Evolutionary conservation across 2,888 invertebrate genomes (phyloP), one percentile per base, ranked within the genome.

Genomic region (Drosophila buzzatii): DNA sequence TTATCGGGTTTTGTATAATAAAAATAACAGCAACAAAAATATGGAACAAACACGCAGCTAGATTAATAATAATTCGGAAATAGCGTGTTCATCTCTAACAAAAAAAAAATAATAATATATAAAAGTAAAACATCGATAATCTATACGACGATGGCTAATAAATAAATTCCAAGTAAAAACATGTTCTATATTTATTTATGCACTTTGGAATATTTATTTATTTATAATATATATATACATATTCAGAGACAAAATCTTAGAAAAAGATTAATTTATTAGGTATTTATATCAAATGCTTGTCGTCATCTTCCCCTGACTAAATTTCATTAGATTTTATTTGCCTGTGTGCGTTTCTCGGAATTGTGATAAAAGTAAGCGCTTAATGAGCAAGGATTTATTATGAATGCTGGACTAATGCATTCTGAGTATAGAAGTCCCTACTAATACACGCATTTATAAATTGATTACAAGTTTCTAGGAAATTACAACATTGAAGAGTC

Each of bases 41-140:
- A 23, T 9, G 20, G n/a, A 35, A 23, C 4, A 53, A 37, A 51
- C 51, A 39, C 59, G 60, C 18, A 27, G 51, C 27, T 18, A n/a
- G 20, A 60, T 51, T 60, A 39, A 16, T 39, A 39, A 52, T 52
- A 39, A 60, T 39, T 39, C 37, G 39, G 27, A 39, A 52, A 60
- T 51, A 18, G 51, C 59, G 59, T 60, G 59, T 60, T 60, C 37
- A 39, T 59, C 49, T 49, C 3, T 18, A 37, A 9, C 5, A 35
- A n/a, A 18, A 35, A 16, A 27, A 49, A 47, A 37, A 16, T 33
- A 3, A 23, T 23, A 23, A 23, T 23, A 7, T 41, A 20, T 18
- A 42, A 33, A 31, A 27, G 27, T n/a, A 49, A 10, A 51, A 33
- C 49, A 33, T 49, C 49, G 12, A 51, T 18, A 18, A 60, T 39